A percentile compares a stretch with the other conserved stretches of the same genome.
These are phyloP conservation scores for Diadema setosum DNA, from an alignment of 35 echinoderm and acorn worm genomes.

Conservation along the genomic window DNA sequence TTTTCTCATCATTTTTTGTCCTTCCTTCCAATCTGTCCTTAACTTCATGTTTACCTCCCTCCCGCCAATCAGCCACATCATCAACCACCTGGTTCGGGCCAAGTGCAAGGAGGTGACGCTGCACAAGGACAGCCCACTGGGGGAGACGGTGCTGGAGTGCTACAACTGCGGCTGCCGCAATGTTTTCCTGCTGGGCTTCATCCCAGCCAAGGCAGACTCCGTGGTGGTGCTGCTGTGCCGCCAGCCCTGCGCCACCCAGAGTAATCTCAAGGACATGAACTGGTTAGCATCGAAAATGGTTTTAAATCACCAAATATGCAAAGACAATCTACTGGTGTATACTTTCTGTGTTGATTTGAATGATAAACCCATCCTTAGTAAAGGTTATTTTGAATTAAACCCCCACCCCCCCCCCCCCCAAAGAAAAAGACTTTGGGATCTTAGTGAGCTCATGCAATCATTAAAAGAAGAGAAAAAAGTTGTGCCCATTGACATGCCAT, in stretches of 20 bases:
- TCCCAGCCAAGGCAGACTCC: conserved; percentile 94
- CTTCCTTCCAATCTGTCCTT: neutral
- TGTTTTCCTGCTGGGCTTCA: conserved; percentile 94
- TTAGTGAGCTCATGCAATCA: too few relatives aligned
- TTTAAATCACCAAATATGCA: too few relatives aligned
- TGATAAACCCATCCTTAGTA: too few relatives aligned
- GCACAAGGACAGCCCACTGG: conserved; percentile 90
- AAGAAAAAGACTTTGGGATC: too few relatives aligned
- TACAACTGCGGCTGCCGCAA: conserved; percentile 98
- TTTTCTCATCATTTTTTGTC: neutral
- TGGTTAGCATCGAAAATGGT: conserved; percentile 56
- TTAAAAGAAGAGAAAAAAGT: too few relatives aligned
- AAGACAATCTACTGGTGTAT: too few relatives aligned
- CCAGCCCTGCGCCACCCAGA: conserved; percentile 95
- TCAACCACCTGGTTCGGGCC: conserved; percentile 91
- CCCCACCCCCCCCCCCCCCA: too few relatives aligned
- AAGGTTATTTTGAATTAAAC: too few relatives aligned
- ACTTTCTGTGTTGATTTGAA: too few relatives aligned
- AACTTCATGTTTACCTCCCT: neutral
- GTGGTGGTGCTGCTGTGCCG: conserved; percentile 95
- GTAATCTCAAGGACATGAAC: conserved; percentile 98
- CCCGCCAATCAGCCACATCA: conserved; percentile 95
- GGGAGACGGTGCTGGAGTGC: conserved; percentile 91
- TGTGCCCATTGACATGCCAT: too few relatives aligned
- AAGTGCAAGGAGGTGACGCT: conserved; percentile 98